These are phyloP conservation scores for Heteractis magnifica DNA, from an alignment of 92 coral and sea anemone genomes.

Conservation along the genomic window DNA sequence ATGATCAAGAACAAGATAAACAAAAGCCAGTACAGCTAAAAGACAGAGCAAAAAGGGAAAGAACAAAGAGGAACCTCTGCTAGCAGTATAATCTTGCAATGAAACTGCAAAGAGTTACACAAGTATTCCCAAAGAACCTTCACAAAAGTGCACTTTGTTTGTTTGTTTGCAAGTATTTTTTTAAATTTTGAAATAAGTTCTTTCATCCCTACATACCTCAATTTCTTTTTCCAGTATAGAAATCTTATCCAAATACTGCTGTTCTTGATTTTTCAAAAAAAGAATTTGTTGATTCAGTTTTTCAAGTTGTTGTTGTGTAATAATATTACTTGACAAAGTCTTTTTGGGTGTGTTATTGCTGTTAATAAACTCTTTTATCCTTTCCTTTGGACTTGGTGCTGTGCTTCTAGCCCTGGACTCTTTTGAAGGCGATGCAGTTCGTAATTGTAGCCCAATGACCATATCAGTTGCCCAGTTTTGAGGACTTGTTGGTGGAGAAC, in stretches of 20 bases:
- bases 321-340: not conserved
- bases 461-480: conserved; percentile 66
- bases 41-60: too few species aligned
- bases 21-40: too few species aligned
- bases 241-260: conserved; percentile 35
- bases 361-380: not conserved
- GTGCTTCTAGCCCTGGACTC: conserved; percentile 12
- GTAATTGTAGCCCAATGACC: conserved; percentile 64
- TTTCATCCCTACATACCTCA: conserved; percentile 36
- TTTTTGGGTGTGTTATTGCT: not conserved
- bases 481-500: conserved; percentile 39
- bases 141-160: too few species aligned
- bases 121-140: too few species aligned
- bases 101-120: too few species aligned
- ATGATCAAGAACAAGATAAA: too few species aligned
- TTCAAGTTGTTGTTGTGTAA: conserved; percentile 17
- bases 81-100: too few species aligned
- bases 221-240: conserved; percentile 55
- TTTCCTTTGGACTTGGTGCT: conserved; percentile 22
- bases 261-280: conserved; percentile 18
- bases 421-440: conserved; percentile 39
- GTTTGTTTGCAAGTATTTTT: too few species aligned
- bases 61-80: too few species aligned
- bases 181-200: too few species aligned
- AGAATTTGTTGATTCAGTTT: conserved; percentile 26